These are phyloP conservation scores for Zaprionus tsacasi DNA, from an alignment of 1,140 invertebrate species.

Conservation along the genomic window DNA sequence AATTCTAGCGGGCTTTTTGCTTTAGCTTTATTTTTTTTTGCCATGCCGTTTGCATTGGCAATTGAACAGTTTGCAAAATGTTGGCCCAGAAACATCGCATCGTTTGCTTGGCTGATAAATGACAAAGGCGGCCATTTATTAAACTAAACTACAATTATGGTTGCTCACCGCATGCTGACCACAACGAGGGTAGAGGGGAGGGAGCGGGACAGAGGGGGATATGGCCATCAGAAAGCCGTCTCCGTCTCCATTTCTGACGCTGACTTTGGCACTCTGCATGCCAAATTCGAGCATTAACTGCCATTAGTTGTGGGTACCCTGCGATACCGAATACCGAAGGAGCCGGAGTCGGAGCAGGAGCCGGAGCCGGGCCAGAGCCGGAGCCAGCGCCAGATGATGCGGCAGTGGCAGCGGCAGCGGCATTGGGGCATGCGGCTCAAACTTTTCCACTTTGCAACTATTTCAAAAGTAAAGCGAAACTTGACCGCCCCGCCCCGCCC, in stretches of 20 bases:
- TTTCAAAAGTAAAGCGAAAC: slow-evolving; percentile 81
- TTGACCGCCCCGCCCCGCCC: slow-evolving; percentile 37
- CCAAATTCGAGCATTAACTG: slow-evolving; percentile 64
- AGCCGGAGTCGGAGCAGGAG: neutral
- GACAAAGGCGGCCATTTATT: slow-evolving; percentile 49
- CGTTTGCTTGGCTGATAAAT: slow-evolving; percentile 38
- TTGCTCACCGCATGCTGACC: slow-evolving; percentile 38
- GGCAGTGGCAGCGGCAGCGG: slow-evolving; percentile 5
- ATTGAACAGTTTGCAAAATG: slow-evolving; percentile 52
- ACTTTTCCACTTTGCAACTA: slow-evolving; percentile 83
- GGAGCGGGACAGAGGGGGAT: neutral
- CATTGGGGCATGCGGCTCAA: slow-evolving; percentile 55
- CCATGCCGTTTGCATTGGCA: slow-evolving; percentile 40
- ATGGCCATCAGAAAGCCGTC: neutral
- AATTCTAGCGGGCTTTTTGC: slow-evolving; percentile 12
- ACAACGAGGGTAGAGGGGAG: neutral
- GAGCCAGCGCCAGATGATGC: slow-evolving; percentile 17
- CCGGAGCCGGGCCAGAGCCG: too few relatives aligned
- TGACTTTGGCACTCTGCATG: slow-evolving; percentile 74
- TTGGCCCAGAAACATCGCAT: slow-evolving; percentile 26
- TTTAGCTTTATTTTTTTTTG: slow-evolving; percentile 2
- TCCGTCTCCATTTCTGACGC: slow-evolving; percentile 17
- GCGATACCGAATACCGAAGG: neutral
- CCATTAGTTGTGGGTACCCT: slow-evolving; percentile 47
- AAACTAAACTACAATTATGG: slow-evolving; percentile 53